Evolutionary conservation across 2,888 invertebrate species (phyloP).

Genomic region (Mantis religiosa): DNA sequence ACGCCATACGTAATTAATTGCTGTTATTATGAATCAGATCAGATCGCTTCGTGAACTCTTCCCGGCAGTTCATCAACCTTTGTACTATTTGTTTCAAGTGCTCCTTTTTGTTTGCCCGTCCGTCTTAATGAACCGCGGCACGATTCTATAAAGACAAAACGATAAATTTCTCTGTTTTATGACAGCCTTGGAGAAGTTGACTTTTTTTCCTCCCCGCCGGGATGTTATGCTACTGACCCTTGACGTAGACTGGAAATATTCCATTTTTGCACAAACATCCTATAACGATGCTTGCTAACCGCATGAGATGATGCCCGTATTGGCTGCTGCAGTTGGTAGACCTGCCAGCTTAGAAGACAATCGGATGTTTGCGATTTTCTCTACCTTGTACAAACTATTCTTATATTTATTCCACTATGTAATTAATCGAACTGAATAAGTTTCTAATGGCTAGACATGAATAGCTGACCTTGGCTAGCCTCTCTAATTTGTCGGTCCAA

Average conservation of each 20-base stretch:
- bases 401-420: too few relatives aligned
- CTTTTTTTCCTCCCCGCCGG: not conserved
- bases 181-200: not conserved
- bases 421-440: too few relatives aligned
- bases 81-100: not conserved
- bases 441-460: too few relatives aligned
- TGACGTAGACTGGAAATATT: not conserved
- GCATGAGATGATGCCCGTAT: too few relatives aligned
- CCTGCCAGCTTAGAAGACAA: too few relatives aligned
- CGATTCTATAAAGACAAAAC: not conserved
- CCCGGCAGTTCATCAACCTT: not conserved
- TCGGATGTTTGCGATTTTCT: too few relatives aligned
- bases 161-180: not conserved
- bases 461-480: too few relatives aligned
- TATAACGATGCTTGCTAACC: too few relatives aligned
- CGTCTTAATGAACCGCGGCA: not conserved
- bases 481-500: too few relatives aligned
- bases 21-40: not conserved
- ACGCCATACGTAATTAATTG: not conserved
- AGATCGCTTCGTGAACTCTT: not conserved
- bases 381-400: too few relatives aligned
- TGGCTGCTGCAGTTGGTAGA: too few relatives aligned
- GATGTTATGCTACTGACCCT: not conserved
- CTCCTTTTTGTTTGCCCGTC: not conserved
- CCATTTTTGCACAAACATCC: too few relatives aligned